Conservation (phyloP, 2,797 vertebrate species). For the Myotis pilosus region DNA sequence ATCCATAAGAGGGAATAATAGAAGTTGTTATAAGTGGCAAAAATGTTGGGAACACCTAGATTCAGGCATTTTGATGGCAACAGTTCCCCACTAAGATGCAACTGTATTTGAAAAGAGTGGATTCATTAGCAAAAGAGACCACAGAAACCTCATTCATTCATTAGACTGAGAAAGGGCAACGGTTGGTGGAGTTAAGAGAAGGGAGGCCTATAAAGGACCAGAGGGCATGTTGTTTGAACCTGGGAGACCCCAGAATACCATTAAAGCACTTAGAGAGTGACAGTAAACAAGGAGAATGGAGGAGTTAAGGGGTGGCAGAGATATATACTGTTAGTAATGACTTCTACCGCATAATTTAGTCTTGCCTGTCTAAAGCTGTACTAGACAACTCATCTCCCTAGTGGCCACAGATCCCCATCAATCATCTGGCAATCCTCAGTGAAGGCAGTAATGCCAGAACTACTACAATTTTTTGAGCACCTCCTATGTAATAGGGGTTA, state of each 20-base stretch:
- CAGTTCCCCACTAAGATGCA: neutral
- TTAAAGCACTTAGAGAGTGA: neutral
- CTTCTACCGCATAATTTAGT: neutral
- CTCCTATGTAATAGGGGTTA: neutral
- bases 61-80: neutral
- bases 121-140: neutral
- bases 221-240: neutral
- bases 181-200: neutral
- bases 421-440: neutral
- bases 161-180: neutral
- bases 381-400: neutral
- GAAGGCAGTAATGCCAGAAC: neutral
- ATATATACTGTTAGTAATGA: neutral
- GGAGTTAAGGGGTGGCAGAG: neutral
- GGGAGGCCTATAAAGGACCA: neutral
- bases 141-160: neutral
- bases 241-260: neutral
- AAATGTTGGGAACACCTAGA: neutral
- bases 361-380: neutral
- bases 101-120: neutral
- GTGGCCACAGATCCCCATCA: neutral
- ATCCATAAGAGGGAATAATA: neutral
- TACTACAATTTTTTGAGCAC: neutral
- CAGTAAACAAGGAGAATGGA: neutral
- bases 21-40: neutral